Percentiles rank a stretch among this genome's conserved stretches.
Evolutionary conservation across 2,888 invertebrate species (phyloP).

Genomic region (Sceliomorpha sp.): DNA sequence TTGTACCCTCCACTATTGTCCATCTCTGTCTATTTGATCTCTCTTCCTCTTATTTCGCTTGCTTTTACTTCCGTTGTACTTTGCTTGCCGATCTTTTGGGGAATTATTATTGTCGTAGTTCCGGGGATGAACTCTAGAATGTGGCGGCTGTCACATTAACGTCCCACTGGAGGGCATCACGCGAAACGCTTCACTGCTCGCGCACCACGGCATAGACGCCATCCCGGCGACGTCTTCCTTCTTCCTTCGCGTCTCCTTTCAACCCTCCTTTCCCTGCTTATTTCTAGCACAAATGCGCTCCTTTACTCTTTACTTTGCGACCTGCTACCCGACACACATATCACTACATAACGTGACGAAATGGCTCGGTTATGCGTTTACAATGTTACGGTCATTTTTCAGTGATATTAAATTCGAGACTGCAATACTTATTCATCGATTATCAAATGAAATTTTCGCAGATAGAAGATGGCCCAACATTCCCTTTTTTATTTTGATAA

Average conservation of each 20-base stretch:
- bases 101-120: constrained; percentile 69
- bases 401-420: constrained; percentile 42
- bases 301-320: constrained; percentile 37
- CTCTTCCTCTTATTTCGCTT: constrained; percentile 14
- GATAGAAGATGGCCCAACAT: no score
- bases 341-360: constrained; percentile 43
- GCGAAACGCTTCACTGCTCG: constrained; percentile 64
- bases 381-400: constrained; percentile 41
- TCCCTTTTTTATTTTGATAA: no score
- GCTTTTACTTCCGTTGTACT: constrained; percentile 47
- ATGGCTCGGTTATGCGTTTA: constrained; percentile 40
- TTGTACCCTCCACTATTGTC: constrained; percentile 8
- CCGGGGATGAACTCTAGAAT: constrained; percentile 67
- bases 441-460: constrained; percentile 17
- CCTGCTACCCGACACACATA: constrained; percentile 61
- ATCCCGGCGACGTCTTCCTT: constrained; percentile 55
- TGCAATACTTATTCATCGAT: constrained; percentile 28
- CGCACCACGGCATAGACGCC: constrained; percentile 59
- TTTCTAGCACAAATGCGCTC: constrained; percentile 31
- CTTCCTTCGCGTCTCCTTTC: constrained; percentile 31
- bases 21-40: constrained; percentile 12
- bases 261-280: constrained; percentile 30
- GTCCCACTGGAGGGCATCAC: constrained; percentile 68
- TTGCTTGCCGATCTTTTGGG: constrained; percentile 54
- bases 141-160: constrained; percentile 76